phyloP scores from a whole-genome alignment of 2,113 vertebrate genomes.

The Leucoraja erinaceus region DNA sequence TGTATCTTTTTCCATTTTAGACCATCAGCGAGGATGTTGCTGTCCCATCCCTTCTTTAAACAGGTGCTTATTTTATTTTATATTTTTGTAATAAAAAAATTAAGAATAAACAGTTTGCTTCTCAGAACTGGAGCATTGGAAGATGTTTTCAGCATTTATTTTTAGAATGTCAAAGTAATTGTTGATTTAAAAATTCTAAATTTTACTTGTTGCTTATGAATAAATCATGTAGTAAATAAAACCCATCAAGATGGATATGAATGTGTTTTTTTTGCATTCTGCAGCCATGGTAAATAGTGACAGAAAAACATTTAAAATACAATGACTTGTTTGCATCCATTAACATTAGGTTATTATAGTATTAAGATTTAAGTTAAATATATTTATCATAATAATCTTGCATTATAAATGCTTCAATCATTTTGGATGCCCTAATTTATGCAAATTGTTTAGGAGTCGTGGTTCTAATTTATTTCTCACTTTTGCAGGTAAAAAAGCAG shows the following conservation, averaged over 20 bases:
- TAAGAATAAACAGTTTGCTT: neutral
- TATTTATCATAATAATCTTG: neutral
- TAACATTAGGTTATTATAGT: neutral
- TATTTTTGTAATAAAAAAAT: constrained; percentile 41
- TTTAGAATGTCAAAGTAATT: constrained; percentile 26
- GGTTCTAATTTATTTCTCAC: neutral
- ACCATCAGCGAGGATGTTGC: constrained; percentile 79
- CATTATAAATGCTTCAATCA: neutral
- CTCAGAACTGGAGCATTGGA: neutral
- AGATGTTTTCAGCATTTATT: neutral
- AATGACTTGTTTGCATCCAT: neutral
- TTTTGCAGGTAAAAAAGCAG: constrained; percentile 79
- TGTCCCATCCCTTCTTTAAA: constrained; percentile 87
- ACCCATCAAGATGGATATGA: neutral
- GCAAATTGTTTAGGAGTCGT: neutral
- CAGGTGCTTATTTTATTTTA: constrained; percentile 63
- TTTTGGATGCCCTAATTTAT: neutral
- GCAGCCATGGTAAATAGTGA: neutral
- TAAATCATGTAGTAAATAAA: neutral
- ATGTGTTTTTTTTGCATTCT: neutral
- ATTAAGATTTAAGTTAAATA: neutral
- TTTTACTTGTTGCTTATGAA: neutral
- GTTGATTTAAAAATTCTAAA: constrained; percentile 31
- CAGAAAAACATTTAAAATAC: neutral
- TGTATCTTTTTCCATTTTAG: constrained; percentile 50